These are phyloP conservation scores for Pristionchus exspectatus DNA, from an alignment of 2,888 invertebrate genomes.

Conservation along the genomic window DNA sequence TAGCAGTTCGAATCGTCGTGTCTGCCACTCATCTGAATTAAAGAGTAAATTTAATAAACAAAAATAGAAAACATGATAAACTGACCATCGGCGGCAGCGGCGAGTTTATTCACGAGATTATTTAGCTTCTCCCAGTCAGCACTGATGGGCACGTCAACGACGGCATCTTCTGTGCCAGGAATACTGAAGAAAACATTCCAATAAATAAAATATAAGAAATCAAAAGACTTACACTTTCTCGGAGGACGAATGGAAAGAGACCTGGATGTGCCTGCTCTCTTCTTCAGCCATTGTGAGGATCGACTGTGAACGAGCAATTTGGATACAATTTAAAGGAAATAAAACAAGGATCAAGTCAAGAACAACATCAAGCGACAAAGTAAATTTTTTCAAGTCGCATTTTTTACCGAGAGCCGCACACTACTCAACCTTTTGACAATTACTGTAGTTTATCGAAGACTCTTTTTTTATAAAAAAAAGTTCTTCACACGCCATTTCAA, in stretches of 20 bases:
- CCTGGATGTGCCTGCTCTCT: constrained; percentile 62
- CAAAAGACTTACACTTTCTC: constrained; percentile 58
- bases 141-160: constrained; percentile 67
- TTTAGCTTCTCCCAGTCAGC: constrained; percentile 71
- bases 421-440: too few species aligned
- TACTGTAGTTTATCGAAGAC: too few species aligned
- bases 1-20: constrained; percentile 73
- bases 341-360: too few species aligned
- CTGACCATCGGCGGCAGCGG: constrained; percentile 67
- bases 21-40: constrained; percentile 72
- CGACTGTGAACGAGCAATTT: neutral
- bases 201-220: neutral
- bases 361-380: too few species aligned
- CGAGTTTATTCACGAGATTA: constrained; percentile 71
- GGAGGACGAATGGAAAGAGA: constrained; percentile 62
- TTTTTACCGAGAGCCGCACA: too few species aligned
- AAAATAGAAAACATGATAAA: neutral
- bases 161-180: constrained; percentile 59
- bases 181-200: constrained; percentile 52
- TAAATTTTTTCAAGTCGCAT: too few species aligned
- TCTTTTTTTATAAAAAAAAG: too few species aligned
- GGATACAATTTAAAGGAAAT: neutral
- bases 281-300: constrained; percentile 43
- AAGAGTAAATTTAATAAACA: neutral
- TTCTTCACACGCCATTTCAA: too few species aligned